A percentile compares a stretch with the other conserved stretches of the same genome.
Evolutionary conservation across 2,888 invertebrate species (phyloP).

Genomic region (Alentia gelatinosa): DNA sequence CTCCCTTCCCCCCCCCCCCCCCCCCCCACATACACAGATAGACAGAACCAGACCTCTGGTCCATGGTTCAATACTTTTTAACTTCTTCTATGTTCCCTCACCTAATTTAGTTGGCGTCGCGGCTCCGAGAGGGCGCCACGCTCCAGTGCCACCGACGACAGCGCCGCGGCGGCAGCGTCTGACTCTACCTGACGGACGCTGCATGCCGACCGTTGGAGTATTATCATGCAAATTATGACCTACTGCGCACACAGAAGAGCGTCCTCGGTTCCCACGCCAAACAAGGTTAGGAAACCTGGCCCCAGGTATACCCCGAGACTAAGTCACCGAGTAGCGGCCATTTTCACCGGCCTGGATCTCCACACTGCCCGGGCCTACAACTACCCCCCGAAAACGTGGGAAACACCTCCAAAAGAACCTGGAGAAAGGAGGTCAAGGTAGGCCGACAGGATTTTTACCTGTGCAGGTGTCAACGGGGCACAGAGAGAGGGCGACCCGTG

Average conservation of each 20-base stretch:
- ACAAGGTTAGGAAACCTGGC: slow-evolving; percentile 4
- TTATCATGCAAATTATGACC: slow-evolving; percentile 45
- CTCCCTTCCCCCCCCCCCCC: too few species aligned
- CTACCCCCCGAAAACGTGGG: too few species aligned
- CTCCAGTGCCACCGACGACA: not conserved
- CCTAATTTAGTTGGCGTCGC: too few species aligned
- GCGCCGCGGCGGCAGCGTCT: not conserved
- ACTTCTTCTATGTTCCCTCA: too few species aligned
- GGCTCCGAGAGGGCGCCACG: not conserved
- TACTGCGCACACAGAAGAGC: slow-evolving; percentile 13
- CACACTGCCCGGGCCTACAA: not conserved
- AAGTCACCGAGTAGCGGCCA: not conserved
- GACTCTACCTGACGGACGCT: not conserved
- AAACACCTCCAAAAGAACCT: too few species aligned
- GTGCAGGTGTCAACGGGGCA: not conserved
- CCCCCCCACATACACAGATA: too few species aligned
- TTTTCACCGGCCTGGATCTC: not conserved
- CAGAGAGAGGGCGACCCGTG: too few species aligned
- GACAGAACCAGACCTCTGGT: too few species aligned
- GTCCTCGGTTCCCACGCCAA: slow-evolving; percentile 24
- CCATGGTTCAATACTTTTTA: too few species aligned
- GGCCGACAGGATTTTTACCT: not conserved
- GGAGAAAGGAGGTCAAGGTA: not conserved
- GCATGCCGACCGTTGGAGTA: not conserved
- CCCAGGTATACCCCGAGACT: slow-evolving; percentile 25